Conservation (phyloP, 2,113 vertebrate species). For the Microtus richardsoni region DNA sequence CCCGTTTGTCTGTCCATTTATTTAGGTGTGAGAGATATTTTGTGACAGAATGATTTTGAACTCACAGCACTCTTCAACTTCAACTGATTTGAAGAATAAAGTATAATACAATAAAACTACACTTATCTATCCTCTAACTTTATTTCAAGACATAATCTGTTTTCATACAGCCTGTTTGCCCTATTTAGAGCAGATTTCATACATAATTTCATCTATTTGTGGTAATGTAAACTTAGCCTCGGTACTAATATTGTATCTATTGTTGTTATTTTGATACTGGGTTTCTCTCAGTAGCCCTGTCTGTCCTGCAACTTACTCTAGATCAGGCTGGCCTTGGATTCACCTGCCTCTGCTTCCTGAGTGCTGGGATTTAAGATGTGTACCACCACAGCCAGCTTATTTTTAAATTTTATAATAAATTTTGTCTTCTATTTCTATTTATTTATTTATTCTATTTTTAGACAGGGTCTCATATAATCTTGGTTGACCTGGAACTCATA, state of each 20-base stretch:
- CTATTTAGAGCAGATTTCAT: neutral
- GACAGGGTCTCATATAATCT: neutral
- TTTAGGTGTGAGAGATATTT: neutral
- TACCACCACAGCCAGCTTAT: too few relatives aligned
- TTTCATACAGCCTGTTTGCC: neutral
- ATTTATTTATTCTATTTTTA: neutral
- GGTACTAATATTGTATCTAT: neutral
- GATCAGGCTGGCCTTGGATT: neutral
- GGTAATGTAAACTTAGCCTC: neutral
- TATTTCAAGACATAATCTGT: neutral
- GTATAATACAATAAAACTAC: neutral
- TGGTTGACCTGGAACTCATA: neutral
- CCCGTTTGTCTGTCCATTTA: neutral
- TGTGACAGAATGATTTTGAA: neutral
- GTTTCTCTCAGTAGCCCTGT: neutral
- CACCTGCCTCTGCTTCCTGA: too few relatives aligned
- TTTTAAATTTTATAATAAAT: too few relatives aligned
- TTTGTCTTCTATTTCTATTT: too few relatives aligned
- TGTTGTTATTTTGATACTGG: neutral
- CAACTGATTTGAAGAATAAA: neutral
- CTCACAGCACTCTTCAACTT: neutral
- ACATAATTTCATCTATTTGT: neutral
- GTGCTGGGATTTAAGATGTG: too few relatives aligned
- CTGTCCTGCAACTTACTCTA: neutral
- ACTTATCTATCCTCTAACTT: neutral